These are phyloP conservation scores for Falco columbarius DNA, from an alignment of 2,797 vertebrate genomes.

Conservation along the genomic window DNA sequence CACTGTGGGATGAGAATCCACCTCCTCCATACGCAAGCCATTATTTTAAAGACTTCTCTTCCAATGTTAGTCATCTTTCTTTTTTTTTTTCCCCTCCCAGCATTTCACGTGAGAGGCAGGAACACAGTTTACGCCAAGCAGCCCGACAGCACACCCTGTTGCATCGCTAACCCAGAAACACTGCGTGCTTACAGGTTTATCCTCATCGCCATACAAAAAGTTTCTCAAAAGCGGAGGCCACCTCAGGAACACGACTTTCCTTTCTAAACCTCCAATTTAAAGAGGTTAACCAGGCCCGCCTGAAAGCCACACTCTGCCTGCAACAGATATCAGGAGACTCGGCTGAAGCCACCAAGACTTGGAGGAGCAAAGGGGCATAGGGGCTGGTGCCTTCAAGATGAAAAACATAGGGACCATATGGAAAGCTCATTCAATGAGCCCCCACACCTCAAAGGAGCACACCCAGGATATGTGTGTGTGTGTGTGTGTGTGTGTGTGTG, in stretches of 20 bases:
- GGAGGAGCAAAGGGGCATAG: neutral
- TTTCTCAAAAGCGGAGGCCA: neutral
- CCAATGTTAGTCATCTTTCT: neutral
- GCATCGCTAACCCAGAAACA: constrained; percentile 39
- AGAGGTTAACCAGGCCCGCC: neutral
- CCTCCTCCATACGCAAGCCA: neutral
- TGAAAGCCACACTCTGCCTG: neutral
- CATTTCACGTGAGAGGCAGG: neutral
- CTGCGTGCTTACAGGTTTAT: neutral
- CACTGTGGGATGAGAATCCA: neutral
- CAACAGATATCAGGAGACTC: neutral
- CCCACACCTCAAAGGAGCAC: neutral
- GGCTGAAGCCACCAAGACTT: constrained; percentile 10
- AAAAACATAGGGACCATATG: neutral
- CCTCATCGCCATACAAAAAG: neutral
- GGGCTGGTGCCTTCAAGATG: neutral
- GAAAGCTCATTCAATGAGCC: neutral
- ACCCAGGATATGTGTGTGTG: neutral
- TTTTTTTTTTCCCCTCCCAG: neutral
- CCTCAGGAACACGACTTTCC: neutral
- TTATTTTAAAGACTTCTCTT: neutral
- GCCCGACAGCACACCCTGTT: neutral
- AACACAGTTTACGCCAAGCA: neutral
- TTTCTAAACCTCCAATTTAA: constrained; percentile 36
- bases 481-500: no score